A percentile compares a stretch with the other conserved stretches of the same genome.
These are phyloP conservation scores for Busseola fusca DNA, from an alignment of 2,888 invertebrate genomes.

Conservation along the genomic window DNA sequence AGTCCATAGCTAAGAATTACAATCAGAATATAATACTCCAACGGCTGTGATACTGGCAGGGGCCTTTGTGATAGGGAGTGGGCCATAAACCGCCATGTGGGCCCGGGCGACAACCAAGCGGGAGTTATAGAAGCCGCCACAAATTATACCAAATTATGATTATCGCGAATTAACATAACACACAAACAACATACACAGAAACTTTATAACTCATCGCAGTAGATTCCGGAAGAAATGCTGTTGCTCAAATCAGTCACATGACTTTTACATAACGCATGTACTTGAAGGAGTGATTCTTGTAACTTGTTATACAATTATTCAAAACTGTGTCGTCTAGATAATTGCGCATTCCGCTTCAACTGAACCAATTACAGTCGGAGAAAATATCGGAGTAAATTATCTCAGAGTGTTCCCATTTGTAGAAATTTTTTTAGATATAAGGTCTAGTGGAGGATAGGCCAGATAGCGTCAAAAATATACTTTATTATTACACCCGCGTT, in stretches of 20 bases:
- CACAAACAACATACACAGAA: not conserved
- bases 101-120: too few species aligned
- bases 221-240: not conserved
- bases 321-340: constrained; percentile 23
- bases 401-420: constrained; percentile 16
- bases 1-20: too few species aligned
- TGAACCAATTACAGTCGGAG: constrained; percentile 9
- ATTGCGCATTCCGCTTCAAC: constrained; percentile 23
- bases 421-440: constrained; percentile 19
- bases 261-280: not conserved
- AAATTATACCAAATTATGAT: not conserved
- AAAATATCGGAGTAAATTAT: constrained; percentile 30
- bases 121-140: not conserved
- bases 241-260: not conserved
- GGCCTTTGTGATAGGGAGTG: too few species aligned
- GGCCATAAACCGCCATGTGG: too few species aligned
- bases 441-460: not conserved
- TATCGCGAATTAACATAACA: not conserved
- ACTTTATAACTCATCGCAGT: not conserved
- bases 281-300: not conserved
- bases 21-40: too few species aligned
- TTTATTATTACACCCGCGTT: too few species aligned
- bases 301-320: constrained; percentile 2
- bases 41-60: too few species aligned
- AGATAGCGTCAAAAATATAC: not conserved